Evolutionary conservation across 2,113 vertebrate genomes (phyloP).

Genomic region (Ahaetulla prasina): DNA sequence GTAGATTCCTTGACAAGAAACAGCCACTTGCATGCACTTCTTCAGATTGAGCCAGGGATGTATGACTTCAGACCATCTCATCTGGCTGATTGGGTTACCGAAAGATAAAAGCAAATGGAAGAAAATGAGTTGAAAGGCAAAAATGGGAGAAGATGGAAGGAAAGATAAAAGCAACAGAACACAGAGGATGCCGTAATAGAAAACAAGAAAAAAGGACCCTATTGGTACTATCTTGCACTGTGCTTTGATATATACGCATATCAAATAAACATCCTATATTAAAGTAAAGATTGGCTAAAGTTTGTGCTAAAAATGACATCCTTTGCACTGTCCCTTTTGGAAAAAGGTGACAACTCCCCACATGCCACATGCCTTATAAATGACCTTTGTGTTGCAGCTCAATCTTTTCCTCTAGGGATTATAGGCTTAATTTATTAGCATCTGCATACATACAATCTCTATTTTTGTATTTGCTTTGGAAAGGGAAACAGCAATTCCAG

Average conservation of each 20-base stretch:
- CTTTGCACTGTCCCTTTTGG: neutral
- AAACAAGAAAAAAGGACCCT: neutral
- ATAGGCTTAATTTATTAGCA: neutral
- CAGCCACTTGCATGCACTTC: neutral
- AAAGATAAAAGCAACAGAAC: neutral
- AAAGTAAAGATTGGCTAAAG: neutral
- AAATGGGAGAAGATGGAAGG: neutral
- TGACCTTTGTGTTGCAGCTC: neutral
- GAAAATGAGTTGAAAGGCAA: neutral
- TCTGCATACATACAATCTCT: neutral
- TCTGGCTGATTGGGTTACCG: neutral
- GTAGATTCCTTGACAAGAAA: neutral
- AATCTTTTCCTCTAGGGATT: neutral
- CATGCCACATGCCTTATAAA: neutral
- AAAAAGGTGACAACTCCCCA: neutral
- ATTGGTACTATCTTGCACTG: neutral
- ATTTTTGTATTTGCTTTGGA: neutral
- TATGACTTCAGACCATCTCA: neutral
- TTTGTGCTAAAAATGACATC: neutral
- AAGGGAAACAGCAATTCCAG: neutral
- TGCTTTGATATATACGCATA: neutral
- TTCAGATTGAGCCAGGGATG: neutral
- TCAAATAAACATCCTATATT: neutral
- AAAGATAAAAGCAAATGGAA: neutral
- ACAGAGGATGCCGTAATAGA: neutral